Conservation (phyloP, 2,888 invertebrate genomes). For the Cryptus armator region DNA sequence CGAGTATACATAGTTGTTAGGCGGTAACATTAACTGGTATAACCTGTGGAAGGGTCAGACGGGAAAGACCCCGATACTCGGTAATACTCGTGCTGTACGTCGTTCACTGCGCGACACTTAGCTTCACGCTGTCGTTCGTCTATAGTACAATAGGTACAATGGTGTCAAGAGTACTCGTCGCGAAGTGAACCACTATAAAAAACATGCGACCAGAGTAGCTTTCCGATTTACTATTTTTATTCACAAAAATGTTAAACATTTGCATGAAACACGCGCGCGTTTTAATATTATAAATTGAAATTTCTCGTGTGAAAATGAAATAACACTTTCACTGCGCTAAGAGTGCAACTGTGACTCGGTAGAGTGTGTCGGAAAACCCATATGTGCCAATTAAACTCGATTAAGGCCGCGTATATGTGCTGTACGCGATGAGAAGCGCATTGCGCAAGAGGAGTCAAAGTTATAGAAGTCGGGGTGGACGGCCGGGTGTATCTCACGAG, state of each 20-base stretch:
- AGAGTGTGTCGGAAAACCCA: constrained; percentile 62
- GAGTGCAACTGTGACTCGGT: too few species aligned
- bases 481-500: constrained; percentile 60
- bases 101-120: constrained; percentile 46
- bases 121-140: constrained; percentile 23
- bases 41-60: constrained; percentile 45
- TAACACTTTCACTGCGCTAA: constrained; percentile 24
- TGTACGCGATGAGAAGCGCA: constrained; percentile 49
- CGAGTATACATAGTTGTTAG: constrained; percentile 24
- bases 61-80: constrained; percentile 54
- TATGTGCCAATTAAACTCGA: constrained; percentile 76
- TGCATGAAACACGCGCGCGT: neutral
- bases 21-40: constrained; percentile 40
- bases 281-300: neutral
- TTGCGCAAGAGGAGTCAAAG: constrained; percentile 76
- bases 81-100: constrained; percentile 47
- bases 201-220: neutral
- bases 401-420: constrained; percentile 68
- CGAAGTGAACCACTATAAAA: constrained; percentile 17
- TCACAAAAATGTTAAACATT: neutral
- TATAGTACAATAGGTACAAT: constrained; percentile 15
- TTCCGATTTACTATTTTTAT: neutral
- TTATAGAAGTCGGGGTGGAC: constrained; percentile 69
- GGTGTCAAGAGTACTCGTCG: constrained; percentile 52
- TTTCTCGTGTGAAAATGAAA: constrained; percentile 7